Evolutionary conservation across 2,888 invertebrate genomes (phyloP).

Genomic region (Nomada fabriciana): DNA sequence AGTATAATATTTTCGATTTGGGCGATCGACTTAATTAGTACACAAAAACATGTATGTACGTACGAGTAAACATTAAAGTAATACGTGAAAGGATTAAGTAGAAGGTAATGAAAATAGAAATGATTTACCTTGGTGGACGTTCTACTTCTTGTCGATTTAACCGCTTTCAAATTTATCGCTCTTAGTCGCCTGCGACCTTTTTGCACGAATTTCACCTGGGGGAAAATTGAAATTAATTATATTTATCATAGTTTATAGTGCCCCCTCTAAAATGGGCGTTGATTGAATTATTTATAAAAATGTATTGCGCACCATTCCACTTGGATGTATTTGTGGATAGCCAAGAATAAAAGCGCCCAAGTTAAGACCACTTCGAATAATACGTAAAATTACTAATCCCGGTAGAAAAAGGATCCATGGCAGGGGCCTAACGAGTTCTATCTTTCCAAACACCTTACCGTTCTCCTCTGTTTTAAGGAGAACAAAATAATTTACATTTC

Average conservation of each 20-base stretch:
- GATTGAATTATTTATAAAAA: not conserved
- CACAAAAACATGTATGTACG: too few species aligned
- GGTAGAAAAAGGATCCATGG: slow-evolving; percentile 87
- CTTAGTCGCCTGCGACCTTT: slow-evolving; percentile 86
- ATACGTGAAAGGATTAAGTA: too few species aligned
- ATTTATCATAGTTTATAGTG: not conserved
- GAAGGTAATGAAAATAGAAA: not conserved
- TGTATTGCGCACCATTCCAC: slow-evolving; percentile 84
- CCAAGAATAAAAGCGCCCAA: slow-evolving; percentile 85
- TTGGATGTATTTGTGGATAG: slow-evolving; percentile 85
- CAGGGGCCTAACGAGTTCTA: slow-evolving; percentile 86
- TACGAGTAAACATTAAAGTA: too few species aligned
- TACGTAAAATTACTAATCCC: slow-evolving; percentile 84
- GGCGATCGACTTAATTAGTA: too few species aligned
- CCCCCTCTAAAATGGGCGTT: slow-evolving; percentile 60
- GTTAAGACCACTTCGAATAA: slow-evolving; percentile 85
- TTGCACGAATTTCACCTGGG: slow-evolving; percentile 86
- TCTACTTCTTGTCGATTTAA: slow-evolving; percentile 82
- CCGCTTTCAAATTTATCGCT: slow-evolving; percentile 86
- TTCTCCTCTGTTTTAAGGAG: slow-evolving; percentile 84
- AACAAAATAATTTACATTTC: not conserved
- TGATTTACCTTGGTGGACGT: slow-evolving; percentile 48
- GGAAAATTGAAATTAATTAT: not conserved
- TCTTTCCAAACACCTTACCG: slow-evolving; percentile 81
- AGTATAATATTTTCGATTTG: too few species aligned